Evolutionary conservation across 2,888 invertebrate species (phyloP), one percentile per base, ranked within the genome.

Genomic region (Mesochorus sp.): DNA sequence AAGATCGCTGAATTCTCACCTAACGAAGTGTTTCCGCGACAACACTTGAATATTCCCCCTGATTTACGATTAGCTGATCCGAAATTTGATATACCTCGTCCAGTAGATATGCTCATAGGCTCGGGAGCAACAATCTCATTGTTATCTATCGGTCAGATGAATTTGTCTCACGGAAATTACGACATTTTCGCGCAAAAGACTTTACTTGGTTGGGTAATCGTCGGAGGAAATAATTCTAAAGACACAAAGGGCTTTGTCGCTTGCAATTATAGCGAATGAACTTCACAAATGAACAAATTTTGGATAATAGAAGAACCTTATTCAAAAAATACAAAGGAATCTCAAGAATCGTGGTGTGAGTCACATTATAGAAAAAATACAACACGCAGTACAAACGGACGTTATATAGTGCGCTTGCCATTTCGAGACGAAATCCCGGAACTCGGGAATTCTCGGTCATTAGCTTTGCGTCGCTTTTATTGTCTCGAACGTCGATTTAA

Each of bases 41-140:
- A 70, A 21, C 10, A n/a, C 0, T 17, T 82, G 0, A 37, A 53
- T 4, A 73, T 83, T 5, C 81, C 83, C 0, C 3, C 4, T 0
- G 79, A 79, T n/a, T 10, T 83, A 0, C 42, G 53, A 31, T 19
- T 81, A n/a, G 80, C 81, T 3, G 81, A 83, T 72, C 82, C 81
- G 0, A 14, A 70, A 8, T 83, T 82, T 42, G 66, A 82, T 28
- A 5, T 57, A 0, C 79, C 79, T 0, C 66, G 53, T 5, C n/a
- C 57, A 0, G 53, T 80, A 0, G 82, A 82, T 10, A 6, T 79
- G 12, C 44, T 83, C 0, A 37, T 83, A 0, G 76, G 79, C 3
- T 26, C 81, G 2, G 81, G 79, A 0, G 3, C 55, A 0, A 61
- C 80, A 1, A 47, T 82, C 1, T 77, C 82, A 2, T n/a, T 68